Evolutionary conservation across 2,797 vertebrate species (phyloP).

Genomic region (Arrhamphus sclerolepis): DNA sequence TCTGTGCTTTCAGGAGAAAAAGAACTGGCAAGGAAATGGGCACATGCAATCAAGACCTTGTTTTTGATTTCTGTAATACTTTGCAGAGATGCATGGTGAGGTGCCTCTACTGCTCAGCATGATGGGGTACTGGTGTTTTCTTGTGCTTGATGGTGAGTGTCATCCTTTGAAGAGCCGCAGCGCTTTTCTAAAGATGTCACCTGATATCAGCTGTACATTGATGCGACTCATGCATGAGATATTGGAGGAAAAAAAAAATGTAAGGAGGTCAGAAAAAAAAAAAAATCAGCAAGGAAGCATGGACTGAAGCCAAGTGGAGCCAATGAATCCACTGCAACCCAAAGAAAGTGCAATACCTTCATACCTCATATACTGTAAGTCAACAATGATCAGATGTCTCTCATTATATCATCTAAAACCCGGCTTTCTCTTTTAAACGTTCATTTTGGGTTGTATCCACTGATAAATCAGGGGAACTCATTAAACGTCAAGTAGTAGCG

Average conservation of each 20-base stretch:
- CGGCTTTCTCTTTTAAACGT: constrained; percentile 32
- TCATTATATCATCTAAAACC: constrained; percentile 34
- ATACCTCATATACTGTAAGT: constrained; percentile 81
- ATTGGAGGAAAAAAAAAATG: constrained; percentile 17
- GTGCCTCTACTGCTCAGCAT: constrained; percentile 34
- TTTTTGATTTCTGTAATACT: constrained; percentile 64
- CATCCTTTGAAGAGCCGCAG: neutral
- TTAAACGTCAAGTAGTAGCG: constrained; percentile 43
- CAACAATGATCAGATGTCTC: constrained; percentile 51
- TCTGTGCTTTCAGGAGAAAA: constrained; percentile 39
- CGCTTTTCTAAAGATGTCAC: constrained; percentile 35
- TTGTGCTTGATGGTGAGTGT: neutral
- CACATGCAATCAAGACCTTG: constrained; percentile 65
- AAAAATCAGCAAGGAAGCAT: constrained; percentile 31
- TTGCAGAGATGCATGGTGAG: constrained; percentile 59
- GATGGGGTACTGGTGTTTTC: too few relatives aligned
- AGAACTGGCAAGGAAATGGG: constrained; percentile 14
- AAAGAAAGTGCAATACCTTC: constrained; percentile 87
- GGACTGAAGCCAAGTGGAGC: constrained; percentile 34
- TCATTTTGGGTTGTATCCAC: constrained; percentile 61
- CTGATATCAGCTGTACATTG: constrained; percentile 42
- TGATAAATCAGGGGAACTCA: constrained; percentile 66
- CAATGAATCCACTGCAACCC: constrained; percentile 73
- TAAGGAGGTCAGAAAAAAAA: constrained; percentile 33
- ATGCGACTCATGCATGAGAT: constrained; percentile 35